A percentile compares a stretch with the other conserved stretches of the same genome.
Conservation (phyloP, 2,113 vertebrate species). For the Ochotona curzoniae region DNA sequence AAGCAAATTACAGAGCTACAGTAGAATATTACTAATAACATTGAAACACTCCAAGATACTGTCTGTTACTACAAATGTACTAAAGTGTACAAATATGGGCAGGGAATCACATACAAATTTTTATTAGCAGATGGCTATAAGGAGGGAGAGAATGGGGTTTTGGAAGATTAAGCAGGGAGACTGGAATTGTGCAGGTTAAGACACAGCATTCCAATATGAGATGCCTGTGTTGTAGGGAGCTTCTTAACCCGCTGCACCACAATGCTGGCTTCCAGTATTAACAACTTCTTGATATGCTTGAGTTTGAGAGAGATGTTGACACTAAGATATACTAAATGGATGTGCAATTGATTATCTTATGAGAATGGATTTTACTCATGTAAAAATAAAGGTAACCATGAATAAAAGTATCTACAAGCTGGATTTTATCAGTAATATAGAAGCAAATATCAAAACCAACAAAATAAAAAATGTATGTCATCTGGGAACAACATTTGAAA, state of each 20-base stretch:
- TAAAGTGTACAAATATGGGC: not conserved
- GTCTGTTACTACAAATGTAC: not conserved
- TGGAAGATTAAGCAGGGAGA: not conserved
- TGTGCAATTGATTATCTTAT: not conserved
- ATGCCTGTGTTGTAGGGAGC: no score
- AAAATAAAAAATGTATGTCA: conserved; percentile 1
- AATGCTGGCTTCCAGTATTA: no score
- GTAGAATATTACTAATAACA: not conserved
- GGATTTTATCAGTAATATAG: not conserved
- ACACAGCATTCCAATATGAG: no score
- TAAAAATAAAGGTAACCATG: not conserved
- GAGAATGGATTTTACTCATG: not conserved
- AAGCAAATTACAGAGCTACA: not conserved
- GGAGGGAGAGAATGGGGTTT: not conserved
- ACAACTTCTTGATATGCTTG: no score
- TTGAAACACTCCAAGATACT: not conserved
- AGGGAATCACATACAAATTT: not conserved
- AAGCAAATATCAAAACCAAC: not conserved
- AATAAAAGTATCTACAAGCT: not conserved
- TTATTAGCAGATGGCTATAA: not conserved
- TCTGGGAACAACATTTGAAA: not conserved
- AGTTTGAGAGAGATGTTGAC: not conserved
- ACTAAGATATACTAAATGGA: not conserved
- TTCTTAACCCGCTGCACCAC: no score
- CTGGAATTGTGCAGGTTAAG: no score